These are phyloP conservation scores for Tipula confusa DNA, from an alignment of 2,888 invertebrate species.

Conservation along the genomic window DNA sequence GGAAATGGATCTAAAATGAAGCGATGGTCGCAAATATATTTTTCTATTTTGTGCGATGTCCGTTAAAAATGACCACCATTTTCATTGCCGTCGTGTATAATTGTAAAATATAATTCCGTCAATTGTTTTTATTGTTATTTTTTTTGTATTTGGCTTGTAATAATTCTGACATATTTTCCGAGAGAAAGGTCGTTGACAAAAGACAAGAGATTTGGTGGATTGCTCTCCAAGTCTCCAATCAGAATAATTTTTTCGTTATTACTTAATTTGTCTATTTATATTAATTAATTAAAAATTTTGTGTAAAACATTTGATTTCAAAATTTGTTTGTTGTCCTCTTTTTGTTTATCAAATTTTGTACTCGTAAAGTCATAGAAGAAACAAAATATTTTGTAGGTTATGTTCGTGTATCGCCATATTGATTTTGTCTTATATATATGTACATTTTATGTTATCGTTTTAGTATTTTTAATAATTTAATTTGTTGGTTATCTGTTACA, in stretches of 20 bases:
- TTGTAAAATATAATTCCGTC: not conserved
- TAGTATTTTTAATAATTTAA: not conserved
- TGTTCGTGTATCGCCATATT: not conserved
- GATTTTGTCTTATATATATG: not conserved
- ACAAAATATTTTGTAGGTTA: not conserved
- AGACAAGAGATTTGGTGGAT: not conserved
- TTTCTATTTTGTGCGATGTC: not conserved
- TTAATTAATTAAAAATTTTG: not conserved
- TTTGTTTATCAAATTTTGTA: not conserved
- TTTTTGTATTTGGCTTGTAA: not conserved
- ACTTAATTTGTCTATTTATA: not conserved
- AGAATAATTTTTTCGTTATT: not conserved
- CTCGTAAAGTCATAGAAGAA: not conserved
- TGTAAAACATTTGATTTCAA: not conserved
- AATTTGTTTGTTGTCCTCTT: not conserved
- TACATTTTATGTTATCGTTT: not conserved
- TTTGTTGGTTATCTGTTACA: conserved; percentile 20
- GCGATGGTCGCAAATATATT: not conserved
- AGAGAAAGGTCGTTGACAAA: not conserved
- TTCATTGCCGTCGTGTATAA: not conserved
- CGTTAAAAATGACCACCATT: not conserved
- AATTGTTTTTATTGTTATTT: not conserved
- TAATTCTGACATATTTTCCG: not conserved
- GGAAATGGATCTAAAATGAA: not conserved
- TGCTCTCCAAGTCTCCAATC: not conserved